Conservation (phyloP, 2,113 vertebrate genomes). For the Indri indri region DNA sequence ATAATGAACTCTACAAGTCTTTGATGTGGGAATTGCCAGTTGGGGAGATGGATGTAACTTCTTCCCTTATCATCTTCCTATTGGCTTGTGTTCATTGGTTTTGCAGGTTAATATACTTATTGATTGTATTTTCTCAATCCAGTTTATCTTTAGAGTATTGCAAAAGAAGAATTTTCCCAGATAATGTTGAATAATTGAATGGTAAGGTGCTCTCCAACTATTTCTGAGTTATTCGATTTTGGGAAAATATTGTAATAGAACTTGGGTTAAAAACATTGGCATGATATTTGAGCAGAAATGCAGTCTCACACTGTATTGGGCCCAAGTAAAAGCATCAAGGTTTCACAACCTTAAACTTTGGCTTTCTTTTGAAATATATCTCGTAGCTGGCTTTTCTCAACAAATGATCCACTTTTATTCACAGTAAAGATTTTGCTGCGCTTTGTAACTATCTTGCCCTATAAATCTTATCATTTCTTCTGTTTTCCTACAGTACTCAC, state of each 20-base stretch:
- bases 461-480: neutral
- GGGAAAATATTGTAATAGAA: constrained; percentile 8
- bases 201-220: neutral
- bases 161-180: constrained; percentile 3
- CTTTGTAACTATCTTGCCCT: neutral
- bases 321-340: constrained; percentile 1
- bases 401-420: constrained; percentile 4
- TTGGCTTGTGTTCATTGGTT: constrained; percentile 28
- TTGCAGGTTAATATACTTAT: constrained; percentile 21
- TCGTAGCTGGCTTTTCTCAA: neutral
- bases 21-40: neutral
- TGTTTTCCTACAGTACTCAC: neutral
- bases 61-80: neutral
- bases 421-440: neutral
- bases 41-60: neutral
- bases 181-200: neutral
- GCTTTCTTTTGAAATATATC: constrained; percentile 20
- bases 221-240: constrained; percentile 46
- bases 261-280: neutral
- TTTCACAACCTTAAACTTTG: constrained; percentile 6
- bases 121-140: constrained; percentile 33
- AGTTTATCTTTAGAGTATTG: neutral
- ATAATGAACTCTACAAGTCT: neutral
- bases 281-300: constrained; percentile 23
- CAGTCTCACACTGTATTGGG: neutral